Evolutionary conservation across 2,797 vertebrate genomes (phyloP), one percentile per base, ranked within the genome.

Genomic region (Atherinosoma microstoma): DNA sequence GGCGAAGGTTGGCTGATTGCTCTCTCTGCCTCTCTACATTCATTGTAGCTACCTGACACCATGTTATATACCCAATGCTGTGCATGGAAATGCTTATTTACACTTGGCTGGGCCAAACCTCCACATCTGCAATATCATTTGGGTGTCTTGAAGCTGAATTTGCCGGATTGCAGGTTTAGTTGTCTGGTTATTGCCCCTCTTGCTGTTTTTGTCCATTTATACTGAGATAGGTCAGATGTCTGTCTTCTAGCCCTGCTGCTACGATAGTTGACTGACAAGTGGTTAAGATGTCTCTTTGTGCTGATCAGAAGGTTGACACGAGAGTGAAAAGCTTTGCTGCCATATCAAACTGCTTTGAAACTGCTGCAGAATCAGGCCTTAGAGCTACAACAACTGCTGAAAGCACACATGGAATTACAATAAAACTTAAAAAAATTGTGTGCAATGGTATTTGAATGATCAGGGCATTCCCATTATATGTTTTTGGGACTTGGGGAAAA

Each of bases 1-100:
- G 90, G 94, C 86, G 95, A 96, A 96, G 96, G 93, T 90, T 92
- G 94, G 91, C 95, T 96, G 96, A 98, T 96, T 97, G 95, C 96
- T 95, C 93, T 90, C 89, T 90, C 94, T 91, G 91, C 91, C 83
- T 92, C 84, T 90, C 89, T 89, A 88, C 93, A 95, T 94, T 94
- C 93, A 94, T 95, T 95, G 94, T 91, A 78, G 92, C 94, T 85
- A 83, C 91, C 93, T 94, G 93, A 93, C 95, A 95, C 91, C 92
- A 83, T 95, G 93, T 94, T 95, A 95, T 92, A 91, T 82, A 84
- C 91, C 93, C 94, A 88, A 86, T 90, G 93, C 92, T 91, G 91
- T 95, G 91, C 76, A 75, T 90, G 84, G 89, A 94, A 95, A 95
- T 94, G 87, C 88, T 93, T 84, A 89, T 85, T 94, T 95, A 95